These are phyloP conservation scores for Hypocryptadius cinnamomeus DNA, from an alignment of 2,113 vertebrate species.

Conservation along the genomic window DNA sequence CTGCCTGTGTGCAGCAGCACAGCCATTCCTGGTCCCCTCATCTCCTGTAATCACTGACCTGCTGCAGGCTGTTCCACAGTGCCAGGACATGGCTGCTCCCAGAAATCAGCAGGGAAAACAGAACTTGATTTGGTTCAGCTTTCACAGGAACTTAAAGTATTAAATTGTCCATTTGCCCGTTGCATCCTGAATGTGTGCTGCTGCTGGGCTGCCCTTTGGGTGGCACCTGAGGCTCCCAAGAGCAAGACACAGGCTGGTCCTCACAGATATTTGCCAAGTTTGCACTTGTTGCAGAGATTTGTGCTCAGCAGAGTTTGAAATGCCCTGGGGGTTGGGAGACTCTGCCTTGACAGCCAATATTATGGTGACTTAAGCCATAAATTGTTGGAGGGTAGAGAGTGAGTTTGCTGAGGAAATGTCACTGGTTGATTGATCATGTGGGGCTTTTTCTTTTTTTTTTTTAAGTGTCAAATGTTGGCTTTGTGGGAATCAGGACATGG, in stretches of 20 bases:
- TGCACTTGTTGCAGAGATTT: conserved; percentile 12
- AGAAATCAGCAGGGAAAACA: rapidly evolving
- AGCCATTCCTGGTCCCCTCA: background rate
- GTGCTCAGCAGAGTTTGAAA: conserved; percentile 10
- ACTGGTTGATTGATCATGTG: conserved; percentile 23
- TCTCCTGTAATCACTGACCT: background rate
- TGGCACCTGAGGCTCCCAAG: background rate
- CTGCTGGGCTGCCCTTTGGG: background rate
- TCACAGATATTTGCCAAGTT: conserved; percentile 39
- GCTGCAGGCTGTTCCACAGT: background rate
- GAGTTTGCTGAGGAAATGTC: conserved; percentile 36
- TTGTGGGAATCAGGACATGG: background rate
- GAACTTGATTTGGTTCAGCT: background rate
- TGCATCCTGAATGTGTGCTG: background rate
- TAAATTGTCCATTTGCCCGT: background rate
- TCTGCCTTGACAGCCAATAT: conserved; percentile 37
- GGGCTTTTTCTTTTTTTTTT: background rate
- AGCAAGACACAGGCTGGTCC: background rate
- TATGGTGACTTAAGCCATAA: conserved; percentile 58
- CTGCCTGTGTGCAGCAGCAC: background rate
- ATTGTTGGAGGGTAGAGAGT: conserved; percentile 27
- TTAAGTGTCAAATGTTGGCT: background rate
- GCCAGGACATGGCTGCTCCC: background rate
- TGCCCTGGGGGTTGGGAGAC: conserved; percentile 33
- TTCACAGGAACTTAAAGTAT: background rate